A percentile compares a stretch with the other conserved stretches of the same genome.
These are phyloP conservation scores for Drosophila santomea DNA, from an alignment of 1,140 invertebrate genomes.

Conservation along the genomic window DNA sequence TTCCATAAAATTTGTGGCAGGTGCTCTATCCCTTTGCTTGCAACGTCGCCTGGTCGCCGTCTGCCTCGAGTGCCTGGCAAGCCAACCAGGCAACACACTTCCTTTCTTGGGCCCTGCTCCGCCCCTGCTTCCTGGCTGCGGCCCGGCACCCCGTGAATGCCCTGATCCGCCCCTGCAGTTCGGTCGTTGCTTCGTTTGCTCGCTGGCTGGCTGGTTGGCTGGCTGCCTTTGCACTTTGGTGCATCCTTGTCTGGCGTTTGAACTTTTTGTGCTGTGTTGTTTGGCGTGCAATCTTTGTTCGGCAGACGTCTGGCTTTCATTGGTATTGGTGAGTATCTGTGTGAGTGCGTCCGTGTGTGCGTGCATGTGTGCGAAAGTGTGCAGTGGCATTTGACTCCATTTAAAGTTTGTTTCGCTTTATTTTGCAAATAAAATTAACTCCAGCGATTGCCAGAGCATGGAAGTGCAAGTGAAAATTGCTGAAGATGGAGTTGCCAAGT, in stretches of 20 bases:
- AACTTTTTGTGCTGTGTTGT: conserved; percentile 75
- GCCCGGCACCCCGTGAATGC: conserved; percentile 3
- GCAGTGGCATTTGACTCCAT: conserved; percentile 81
- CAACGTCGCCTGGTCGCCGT: conserved; percentile 48
- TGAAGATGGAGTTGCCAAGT: conserved; percentile 65
- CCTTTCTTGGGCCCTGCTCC: not conserved
- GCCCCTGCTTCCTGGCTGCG: not conserved
- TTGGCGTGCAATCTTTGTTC: conserved; percentile 77
- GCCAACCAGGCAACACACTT: conserved; percentile 11
- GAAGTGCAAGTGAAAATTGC: conserved; percentile 70
- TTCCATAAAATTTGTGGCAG: not conserved
- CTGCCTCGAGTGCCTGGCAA: conserved; percentile 54
- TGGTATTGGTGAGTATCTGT: conserved; percentile 12
- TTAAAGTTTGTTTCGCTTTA: conserved; percentile 83
- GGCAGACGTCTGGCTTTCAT: conserved; percentile 71
- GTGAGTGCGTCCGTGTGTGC: conserved; percentile 18
- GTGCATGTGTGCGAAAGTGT: conserved; percentile 26
- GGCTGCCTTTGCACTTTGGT: conserved; percentile 82
- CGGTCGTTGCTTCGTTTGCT: conserved; percentile 53
- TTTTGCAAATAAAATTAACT: conserved; percentile 84
- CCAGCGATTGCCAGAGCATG: conserved; percentile 43
- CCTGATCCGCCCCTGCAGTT: conserved; percentile 7
- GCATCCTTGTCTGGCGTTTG: conserved; percentile 83
- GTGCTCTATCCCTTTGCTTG: conserved; percentile 12
- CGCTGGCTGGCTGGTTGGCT: conserved; percentile 67